A percentile compares a stretch with the other conserved stretches of the same genome.
Conservation (phyloP, 2,888 invertebrate species). For the Eudemis profundana region DNA sequence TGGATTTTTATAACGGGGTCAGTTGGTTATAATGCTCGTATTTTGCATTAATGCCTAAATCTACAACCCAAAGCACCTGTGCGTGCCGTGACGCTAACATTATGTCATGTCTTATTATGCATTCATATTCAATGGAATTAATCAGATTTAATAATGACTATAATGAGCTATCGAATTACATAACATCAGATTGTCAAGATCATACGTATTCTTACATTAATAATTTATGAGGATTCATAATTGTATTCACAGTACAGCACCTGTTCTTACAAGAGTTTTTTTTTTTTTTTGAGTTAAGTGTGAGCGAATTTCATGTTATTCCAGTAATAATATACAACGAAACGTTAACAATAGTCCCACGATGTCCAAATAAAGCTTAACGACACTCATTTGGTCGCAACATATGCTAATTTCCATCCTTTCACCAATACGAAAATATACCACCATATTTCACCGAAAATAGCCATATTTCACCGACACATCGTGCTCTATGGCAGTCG, state of each 20-base stretch:
- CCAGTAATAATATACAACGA: background rate
- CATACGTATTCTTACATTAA: background rate
- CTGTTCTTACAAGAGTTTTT: too few relatives aligned
- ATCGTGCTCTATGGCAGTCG: slow-evolving; percentile 33
- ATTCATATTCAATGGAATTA: slow-evolving; percentile 1
- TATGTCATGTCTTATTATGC: slow-evolving; percentile 2
- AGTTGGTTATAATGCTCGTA: background rate
- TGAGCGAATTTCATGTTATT: background rate
- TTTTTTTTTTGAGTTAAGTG: too few relatives aligned
- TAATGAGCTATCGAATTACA: background rate
- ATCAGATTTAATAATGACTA: background rate
- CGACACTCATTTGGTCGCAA: slow-evolving; percentile 24
- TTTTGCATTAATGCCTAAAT: background rate
- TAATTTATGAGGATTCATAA: background rate
- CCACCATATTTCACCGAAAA: slow-evolving; percentile 38
- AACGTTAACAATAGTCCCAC: background rate
- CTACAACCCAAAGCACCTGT: slow-evolving; percentile 1
- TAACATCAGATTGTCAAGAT: background rate
- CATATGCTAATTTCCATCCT: slow-evolving; percentile 32
- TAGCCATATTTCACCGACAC: slow-evolving; percentile 38
- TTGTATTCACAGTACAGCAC: too few relatives aligned
- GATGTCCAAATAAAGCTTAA: slow-evolving; percentile 21
- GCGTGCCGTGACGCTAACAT: background rate
- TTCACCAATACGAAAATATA: slow-evolving; percentile 35
- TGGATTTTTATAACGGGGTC: background rate